These are phyloP conservation scores for Talpa occidentalis DNA, from an alignment of 2,113 vertebrate genomes.

Conservation along the genomic window DNA sequence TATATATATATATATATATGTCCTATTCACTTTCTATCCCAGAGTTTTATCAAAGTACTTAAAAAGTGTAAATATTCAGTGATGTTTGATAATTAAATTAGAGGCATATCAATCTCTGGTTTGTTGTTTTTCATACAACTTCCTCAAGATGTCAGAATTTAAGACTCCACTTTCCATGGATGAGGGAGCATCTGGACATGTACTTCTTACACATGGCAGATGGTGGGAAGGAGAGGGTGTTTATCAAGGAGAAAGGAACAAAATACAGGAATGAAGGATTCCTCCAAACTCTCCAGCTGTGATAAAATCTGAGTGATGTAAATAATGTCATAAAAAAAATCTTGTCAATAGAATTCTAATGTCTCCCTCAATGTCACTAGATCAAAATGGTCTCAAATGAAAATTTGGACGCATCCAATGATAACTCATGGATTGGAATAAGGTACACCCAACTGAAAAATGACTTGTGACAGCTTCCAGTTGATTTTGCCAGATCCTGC, in stretches of 20 bases:
- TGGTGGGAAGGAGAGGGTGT: too few species aligned
- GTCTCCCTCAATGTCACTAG: not conserved
- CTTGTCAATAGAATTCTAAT: not conserved
- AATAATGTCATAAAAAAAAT: not conserved
- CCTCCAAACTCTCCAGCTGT: not conserved
- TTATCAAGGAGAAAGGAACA: not conserved
- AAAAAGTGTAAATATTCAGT: not conserved
- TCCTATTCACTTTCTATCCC: not conserved
- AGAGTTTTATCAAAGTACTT: not conserved
- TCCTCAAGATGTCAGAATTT: not conserved
- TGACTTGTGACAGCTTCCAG: not conserved
- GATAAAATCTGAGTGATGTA: not conserved
- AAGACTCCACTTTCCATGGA: not conserved
- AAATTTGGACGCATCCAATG: not conserved
- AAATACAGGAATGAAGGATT: not conserved
- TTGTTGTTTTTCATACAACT: slow-evolving; percentile 3
- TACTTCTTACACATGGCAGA: not conserved
- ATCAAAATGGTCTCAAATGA: not conserved
- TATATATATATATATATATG: too few species aligned
- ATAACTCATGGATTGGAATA: not conserved
- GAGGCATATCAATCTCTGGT: not conserved
- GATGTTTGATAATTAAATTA: not conserved
- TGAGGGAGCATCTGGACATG: not conserved
- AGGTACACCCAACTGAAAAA: not conserved
- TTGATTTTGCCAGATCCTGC: not conserved